Base-by-base conservation (phyloP, 2,888 invertebrate genomes). In the Machimus rusticus region DNA sequence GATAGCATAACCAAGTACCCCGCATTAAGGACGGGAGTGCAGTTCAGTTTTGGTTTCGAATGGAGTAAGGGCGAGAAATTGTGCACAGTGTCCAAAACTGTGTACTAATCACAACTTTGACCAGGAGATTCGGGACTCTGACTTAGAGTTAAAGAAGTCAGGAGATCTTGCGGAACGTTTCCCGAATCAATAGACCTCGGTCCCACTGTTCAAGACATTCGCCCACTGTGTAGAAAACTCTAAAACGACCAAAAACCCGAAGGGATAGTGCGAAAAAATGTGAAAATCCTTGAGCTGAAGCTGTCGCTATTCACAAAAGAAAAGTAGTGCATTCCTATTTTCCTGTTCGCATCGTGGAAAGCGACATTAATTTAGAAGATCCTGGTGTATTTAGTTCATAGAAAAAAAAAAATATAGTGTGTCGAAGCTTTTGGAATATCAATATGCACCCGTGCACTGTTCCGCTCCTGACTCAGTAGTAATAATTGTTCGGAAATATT, bases 11-110 rank as follows among this genome's bases (percentile, higher is more conserved):
- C 87, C 84, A 86, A 88, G 86, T 81, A 84, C 87, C 88, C 88
- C 87, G 88, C 88, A 88, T 88, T 88, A 87, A 87, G 37, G 88
- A 86, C 77, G 31, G 78, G 85, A 88, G 86, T 88, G 88, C 87
- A 92, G 91, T 92, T 92, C 91, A 93, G 92, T 92, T 91, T 91
- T 92, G 90, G 91, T 91, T 91, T 92, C 91, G 92, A 91, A 91
- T 92, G 92, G 92, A 92, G 92, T 74, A 46, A 46, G 86, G 86
- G 76, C 86, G 86, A 74, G 46, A 74, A 66, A 66, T 66, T 84
- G 66, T 84, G 28, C 55, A 55, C 31, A 55, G 55, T 81, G 39
- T 37, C 23, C 31, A 81, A 66, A 81, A 81, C 81, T 51, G 66
- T 66, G 81, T 51, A 81, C 55, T 34, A 55, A 81, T 81, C 81